These are phyloP conservation scores for Sialia sialis DNA, from an alignment of 2,113 vertebrate genomes.

Conservation along the genomic window DNA sequence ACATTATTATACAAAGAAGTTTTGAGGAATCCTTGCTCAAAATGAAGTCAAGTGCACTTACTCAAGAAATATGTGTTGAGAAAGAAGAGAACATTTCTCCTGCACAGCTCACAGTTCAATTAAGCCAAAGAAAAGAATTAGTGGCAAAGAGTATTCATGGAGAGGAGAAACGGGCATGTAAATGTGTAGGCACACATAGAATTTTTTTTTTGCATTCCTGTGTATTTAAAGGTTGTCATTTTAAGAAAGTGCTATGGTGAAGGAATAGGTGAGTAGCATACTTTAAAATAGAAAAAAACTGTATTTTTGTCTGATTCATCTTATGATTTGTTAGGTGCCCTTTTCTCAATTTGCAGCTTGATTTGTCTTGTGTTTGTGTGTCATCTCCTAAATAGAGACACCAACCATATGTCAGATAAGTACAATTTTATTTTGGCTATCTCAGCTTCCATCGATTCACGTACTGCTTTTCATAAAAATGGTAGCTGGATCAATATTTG, in stretches of 20 bases:
- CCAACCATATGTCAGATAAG: neutral
- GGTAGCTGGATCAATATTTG: neutral
- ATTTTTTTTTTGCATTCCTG: neutral
- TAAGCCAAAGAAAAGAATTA: neutral
- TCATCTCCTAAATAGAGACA: neutral
- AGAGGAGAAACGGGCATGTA: neutral
- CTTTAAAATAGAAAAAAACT: neutral
- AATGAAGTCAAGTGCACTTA: neutral
- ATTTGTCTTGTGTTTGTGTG: neutral
- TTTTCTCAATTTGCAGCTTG: neutral
- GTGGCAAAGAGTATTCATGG: neutral
- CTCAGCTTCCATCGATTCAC: neutral
- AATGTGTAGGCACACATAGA: neutral
- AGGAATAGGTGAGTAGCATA: neutral
- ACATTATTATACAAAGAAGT: neutral
- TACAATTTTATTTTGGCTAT: neutral
- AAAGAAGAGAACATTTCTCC: neutral
- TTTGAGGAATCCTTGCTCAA: neutral
- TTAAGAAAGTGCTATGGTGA: neutral
- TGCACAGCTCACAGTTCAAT: neutral
- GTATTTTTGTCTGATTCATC: neutral
- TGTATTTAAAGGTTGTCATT: neutral
- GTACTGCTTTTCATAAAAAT: neutral
- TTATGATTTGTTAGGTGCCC: neutral
- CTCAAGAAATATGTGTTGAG: neutral